Conservation (phyloP, 1,140 invertebrate species). For the Panonychus citri region DNA sequence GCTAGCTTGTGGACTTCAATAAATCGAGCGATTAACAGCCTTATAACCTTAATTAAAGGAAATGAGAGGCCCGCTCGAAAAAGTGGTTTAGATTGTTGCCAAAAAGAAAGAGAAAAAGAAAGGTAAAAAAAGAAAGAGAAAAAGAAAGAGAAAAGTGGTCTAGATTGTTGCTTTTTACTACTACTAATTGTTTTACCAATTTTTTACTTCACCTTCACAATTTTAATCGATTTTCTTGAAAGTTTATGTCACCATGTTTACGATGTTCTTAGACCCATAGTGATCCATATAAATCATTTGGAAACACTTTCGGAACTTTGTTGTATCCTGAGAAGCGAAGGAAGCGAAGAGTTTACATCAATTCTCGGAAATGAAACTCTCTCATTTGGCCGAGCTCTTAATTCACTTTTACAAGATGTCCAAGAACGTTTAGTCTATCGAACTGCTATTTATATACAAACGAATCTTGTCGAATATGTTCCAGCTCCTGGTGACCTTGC, state of each 20-base stretch:
- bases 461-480: constrained; percentile 64
- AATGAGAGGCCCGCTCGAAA: no score
- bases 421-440: constrained; percentile 89
- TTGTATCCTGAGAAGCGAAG: constrained; percentile 44
- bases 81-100: no score
- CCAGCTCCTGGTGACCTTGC: constrained; percentile 83
- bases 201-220: constrained; percentile 43
- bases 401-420: constrained; percentile 77
- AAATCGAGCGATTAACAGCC: no score
- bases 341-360: not conserved
- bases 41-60: no score
- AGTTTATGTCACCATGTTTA: constrained; percentile 69
- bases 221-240: constrained; percentile 38
- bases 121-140: no score
- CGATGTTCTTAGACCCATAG: constrained; percentile 72
- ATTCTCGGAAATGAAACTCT: constrained; percentile 28
- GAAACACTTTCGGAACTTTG: constrained; percentile 91
- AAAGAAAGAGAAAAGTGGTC: no score
- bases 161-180: no score
- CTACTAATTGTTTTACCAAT: constrained; percentile 67
- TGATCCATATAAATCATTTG: constrained; percentile 90
- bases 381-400: constrained; percentile 57
- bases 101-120: no score
- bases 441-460: constrained; percentile 73
- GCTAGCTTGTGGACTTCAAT: no score